Conservation (phyloP, 2,888 invertebrate genomes). For the Tenthredo distinguenda region DNA sequence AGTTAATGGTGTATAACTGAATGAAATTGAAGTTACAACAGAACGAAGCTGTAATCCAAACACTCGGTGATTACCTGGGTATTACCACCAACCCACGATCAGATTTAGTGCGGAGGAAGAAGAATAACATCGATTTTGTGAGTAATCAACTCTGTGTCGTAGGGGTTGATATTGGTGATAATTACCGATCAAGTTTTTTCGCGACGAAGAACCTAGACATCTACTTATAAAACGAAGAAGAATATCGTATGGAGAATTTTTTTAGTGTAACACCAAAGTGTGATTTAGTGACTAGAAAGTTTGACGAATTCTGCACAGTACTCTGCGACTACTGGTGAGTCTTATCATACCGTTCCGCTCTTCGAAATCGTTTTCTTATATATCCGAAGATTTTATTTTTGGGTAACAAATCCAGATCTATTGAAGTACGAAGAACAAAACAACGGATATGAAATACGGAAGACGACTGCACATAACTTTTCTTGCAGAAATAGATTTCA, state of each 20-base stretch:
- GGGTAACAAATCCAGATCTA: neutral
- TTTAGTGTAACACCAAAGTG: conserved; percentile 5
- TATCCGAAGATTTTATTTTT: neutral
- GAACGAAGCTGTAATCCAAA: neutral
- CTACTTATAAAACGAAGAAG: neutral
- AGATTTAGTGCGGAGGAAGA: conserved; percentile 1
- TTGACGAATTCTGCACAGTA: neutral
- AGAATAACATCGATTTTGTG: neutral
- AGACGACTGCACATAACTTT: neutral
- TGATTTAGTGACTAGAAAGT: conserved; percentile 27
- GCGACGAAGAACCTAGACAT: neutral
- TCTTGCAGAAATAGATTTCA: neutral
- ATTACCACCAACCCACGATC: neutral
- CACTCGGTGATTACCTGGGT: neutral
- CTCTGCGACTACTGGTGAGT: conserved; percentile 1
- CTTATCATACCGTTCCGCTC: neutral
- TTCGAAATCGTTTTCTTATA: neutral
- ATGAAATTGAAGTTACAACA: conserved; percentile 15
- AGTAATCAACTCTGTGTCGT: conserved; percentile 18
- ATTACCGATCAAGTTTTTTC: neutral
- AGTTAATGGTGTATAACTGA: neutral
- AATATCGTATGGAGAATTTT: conserved; percentile 5
- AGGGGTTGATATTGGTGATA: conserved; percentile 3
- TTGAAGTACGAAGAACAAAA: neutral
- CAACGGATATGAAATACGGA: neutral